Evolutionary conservation across 2,797 vertebrate genomes (phyloP), one percentile per base, ranked within the genome.

Genomic region (Odontamblyopus lacepedii): DNA sequence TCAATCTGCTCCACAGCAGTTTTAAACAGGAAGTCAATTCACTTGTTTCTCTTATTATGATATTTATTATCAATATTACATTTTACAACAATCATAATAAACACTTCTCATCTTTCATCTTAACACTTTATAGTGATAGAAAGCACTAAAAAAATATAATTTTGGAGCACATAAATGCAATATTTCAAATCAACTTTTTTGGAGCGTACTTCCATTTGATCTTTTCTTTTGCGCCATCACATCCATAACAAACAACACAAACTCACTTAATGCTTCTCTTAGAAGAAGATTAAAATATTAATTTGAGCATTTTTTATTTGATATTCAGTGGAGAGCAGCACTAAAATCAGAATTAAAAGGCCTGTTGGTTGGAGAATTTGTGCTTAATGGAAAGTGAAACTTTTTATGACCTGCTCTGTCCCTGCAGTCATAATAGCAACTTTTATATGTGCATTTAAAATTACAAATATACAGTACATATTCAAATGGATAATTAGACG

Each of bases 281-380:
- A 76, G 82, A 72, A 77, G 83, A 72, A 85, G 75, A 81, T 77
- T 92, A 76, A 87, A 92, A 89, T 89, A 91, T 91, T 87, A 23
- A 91, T 86, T 82, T 74, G 68, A 68, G n/a, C 70, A 68, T 86
- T 91, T 23, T 85, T 81, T 30, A 78, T 84, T 79, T 85, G 73
- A 91, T 89, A 78, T 84, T 59, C 67, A 29, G 3, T 69, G 81
- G 72, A 77, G 71, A 44, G 73, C 67, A 63, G 81, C 79, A 78
- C 78, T 91, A 85, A 91, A 87, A 71, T 72, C 66, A 87, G 79
- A 87, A 48, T 90, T 86, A 85, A 89, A 89, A 83, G 77, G 73
- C 68, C 75, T 72, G 61, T 91, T 88, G 57, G 55, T 57, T 57
- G 83, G 63, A 82, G 82, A 73, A 55, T 64, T 79, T 63, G 44